Evolutionary conservation across 2,797 vertebrate genomes (phyloP), one percentile per base, ranked within the genome.

Genomic region (Urophycis tenuis): DNA sequence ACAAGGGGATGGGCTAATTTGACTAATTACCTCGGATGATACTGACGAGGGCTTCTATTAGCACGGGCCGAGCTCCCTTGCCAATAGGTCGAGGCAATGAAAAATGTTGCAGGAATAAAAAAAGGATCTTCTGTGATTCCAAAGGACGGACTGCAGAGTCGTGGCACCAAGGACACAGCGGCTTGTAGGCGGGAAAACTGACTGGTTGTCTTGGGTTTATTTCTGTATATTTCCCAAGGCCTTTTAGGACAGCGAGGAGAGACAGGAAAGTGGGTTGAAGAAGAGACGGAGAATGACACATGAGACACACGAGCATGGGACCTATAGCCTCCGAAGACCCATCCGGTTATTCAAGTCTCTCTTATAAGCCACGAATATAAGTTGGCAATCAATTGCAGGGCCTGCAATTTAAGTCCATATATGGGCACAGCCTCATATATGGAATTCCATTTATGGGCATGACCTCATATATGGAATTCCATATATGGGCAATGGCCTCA

Each of bases 1-100:
- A 90, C 83, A 86, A 87, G 86, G 86, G 89, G 81, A 89, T 88
- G 83, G 84, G 82, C 85, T 92, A 93, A 92, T 91, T 91, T 64
- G 64, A 83, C 90, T 93, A 93, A 94, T 93, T 93, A 91, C 84
- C 87, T 88, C 79, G 87, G 86, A 83, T 91, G 81, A 87, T 85
- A 82, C 83, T 88, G 88, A 92, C 90, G 89, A 91, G 88, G 84
- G 86, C 85, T 81, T 90, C 90, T 88, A 92, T 93, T 92, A 93
- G 89, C 53, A 35, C 72, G 87, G 89, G 89, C 89, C 89, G 83
- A 73, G 78, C 85, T 84, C 77, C 73, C 78, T 67, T 86, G 89
- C 87, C 89, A 76, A 71, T 83, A 88, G 92, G 84, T 82, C 77
- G 85, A 79, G 81, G 85, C 81, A 80, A 83, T 71, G 81, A 85